Evolutionary conservation across 2,888 invertebrate genomes (phyloP).

Genomic region (Agrotis exclamationis): DNA sequence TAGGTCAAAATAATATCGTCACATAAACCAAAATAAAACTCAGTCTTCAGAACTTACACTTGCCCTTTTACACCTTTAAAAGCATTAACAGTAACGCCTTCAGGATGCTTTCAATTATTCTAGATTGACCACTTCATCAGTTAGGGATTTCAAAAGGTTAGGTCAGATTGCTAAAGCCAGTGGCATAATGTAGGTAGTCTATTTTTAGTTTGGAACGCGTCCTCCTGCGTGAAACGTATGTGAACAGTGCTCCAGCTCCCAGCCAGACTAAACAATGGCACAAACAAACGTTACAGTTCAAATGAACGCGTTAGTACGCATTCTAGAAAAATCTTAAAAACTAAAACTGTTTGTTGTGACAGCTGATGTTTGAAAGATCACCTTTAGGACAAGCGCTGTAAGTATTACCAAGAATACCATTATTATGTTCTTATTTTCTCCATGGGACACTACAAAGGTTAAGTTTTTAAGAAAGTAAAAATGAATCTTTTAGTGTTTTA

Average conservation of each 20-base stretch:
- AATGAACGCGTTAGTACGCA: background rate
- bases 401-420: too few species aligned
- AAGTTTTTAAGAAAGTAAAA: too few species aligned
- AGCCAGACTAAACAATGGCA: conserved; percentile 29
- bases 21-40: background rate
- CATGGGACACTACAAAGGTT: too few species aligned
- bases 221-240: background rate
- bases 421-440: too few species aligned
- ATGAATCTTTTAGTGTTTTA: too few species aligned
- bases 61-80: background rate
- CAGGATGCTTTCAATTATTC: background rate
- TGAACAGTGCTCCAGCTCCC: background rate
- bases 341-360: too few species aligned
- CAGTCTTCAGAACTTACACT: background rate
- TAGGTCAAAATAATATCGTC: too few species aligned
- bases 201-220: background rate
- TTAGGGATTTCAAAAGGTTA: conserved; percentile 4
- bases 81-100: background rate
- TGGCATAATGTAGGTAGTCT: background rate
- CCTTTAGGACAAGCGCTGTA: too few species aligned
- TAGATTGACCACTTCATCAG: background rate
- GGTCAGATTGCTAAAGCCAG: background rate
- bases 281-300: conserved; percentile 14
- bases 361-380: too few species aligned
- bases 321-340: too few species aligned